Base-by-base conservation (phyloP, 1,140 invertebrate species). In the Drosophila biarmipes region DNA sequence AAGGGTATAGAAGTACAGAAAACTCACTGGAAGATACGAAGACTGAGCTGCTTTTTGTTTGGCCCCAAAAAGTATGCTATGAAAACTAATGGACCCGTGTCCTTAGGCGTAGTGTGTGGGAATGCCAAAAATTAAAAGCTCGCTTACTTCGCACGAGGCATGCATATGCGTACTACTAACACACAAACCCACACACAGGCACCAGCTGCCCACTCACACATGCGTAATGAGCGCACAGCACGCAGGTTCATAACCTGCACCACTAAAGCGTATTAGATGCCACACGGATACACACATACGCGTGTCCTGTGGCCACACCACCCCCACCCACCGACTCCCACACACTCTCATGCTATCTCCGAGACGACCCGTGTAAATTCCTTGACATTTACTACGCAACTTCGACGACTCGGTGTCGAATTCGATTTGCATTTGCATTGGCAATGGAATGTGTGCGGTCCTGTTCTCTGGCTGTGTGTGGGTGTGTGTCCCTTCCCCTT, bases 161-260 rank as follows among this genome's bases (percentile, higher is more conserved):
- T 78, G 56, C 62, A 80, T 80, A 84, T 89, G 84, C 84, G 84
- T 87, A 89, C 84, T 89, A 87, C 71, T 89, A 79, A 82, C 82
- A 89, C 64, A 86, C 75, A 73, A 64, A 78, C 38, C 37, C 46
- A 24, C 45, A 58, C 53, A 42, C 4, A 4, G 12, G 58, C 58
- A 61, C 59, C 38, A 56, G 66, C 76, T 35, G 56, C 52, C 58
- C 54, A 55, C 48, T 31, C 68, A 86, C 80, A 90, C 78, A 82
- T 78, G 79, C 84, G 71, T 84, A 73, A 79, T 82, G 59, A 48
- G 74, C 63, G 76, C 64, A 72, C 29, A 89, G 54, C 78, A 84
- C 85, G 73, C 78, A 91, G 85, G 90, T 91, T 91, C 90, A 91
- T 91, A 91, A 91, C 90, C 90, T 90, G 81, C 81, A 87, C 84